phyloP scores from a whole-genome alignment of 2,888 invertebrate genomes.

The Glaucopsyche alexis region DNA sequence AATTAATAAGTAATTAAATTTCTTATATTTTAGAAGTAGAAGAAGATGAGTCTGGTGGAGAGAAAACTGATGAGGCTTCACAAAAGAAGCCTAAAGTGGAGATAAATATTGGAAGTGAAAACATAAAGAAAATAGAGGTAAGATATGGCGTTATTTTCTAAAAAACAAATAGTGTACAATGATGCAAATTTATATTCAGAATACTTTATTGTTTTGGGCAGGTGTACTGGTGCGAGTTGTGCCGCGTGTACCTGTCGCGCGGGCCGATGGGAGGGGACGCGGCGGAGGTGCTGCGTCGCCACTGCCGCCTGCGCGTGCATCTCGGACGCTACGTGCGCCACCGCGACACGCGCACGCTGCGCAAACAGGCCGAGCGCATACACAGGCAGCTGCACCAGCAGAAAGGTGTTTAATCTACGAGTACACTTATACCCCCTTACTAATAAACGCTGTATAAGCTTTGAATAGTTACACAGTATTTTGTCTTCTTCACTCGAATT shows the following conservation, averaged over 20 bases:
- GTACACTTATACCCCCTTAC: too few species aligned
- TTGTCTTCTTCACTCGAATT: too few species aligned
- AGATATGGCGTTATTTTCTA: not conserved
- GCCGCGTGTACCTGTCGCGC: conserved; percentile 86
- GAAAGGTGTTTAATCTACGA: conserved; percentile 51
- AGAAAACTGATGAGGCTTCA: conserved; percentile 77
- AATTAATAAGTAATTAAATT: too few species aligned
- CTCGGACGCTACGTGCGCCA: conserved; percentile 88
- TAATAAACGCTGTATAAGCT: too few species aligned
- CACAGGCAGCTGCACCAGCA: conserved; percentile 80
- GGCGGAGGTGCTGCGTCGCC: conserved; percentile 82
- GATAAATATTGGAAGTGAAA: conserved; percentile 87
- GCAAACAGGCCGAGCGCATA: conserved; percentile 85
- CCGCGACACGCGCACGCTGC: conserved; percentile 87
- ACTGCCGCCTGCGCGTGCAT: conserved; percentile 88
- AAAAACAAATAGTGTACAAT: too few species aligned
- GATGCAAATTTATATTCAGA: too few species aligned
- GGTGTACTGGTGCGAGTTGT: conserved; percentile 88
- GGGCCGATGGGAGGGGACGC: conserved; percentile 63
- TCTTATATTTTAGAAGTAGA: conserved; percentile 66
- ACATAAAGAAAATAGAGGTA: conserved; percentile 88
- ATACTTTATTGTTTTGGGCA: conserved; percentile 37
- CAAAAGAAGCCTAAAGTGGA: conserved; percentile 82
- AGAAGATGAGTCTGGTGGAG: conserved; percentile 80
- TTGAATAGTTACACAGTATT: too few species aligned